Base-by-base conservation (phyloP, 2,113 vertebrate species). In the Hippocampus zosterae region DNA sequence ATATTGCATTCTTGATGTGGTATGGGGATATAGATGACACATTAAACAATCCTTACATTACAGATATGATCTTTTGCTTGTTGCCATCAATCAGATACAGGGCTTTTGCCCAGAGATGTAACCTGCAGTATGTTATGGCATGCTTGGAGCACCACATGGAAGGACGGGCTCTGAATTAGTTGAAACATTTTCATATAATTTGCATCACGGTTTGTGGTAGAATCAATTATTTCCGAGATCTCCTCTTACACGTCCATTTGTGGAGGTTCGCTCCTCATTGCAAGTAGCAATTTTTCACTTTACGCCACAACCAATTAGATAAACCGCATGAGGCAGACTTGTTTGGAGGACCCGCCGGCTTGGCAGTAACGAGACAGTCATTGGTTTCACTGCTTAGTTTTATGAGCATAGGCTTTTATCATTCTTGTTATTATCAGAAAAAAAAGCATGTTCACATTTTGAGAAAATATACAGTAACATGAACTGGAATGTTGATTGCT, bases 271-370 rank as follows among this genome's bases (percentile, higher is more conserved):
- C 52, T 81, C 59, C 77, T 71, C 74, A 75, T 89, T 86, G 94
- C 95, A 93, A 88, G 92, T 94, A 92, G 93, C 95, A 95, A 96
- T 96, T 95, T 96, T 94, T 96, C 94, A 95, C 94, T 92, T 88
- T 93, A 92, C 88, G 91, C 93, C 92, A 86, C 90, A 91, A 89
- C 93, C 94, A 95, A 95, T 96, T 96, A 94, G 94, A 95, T 96
- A 94, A 94, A 96, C 95, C 95, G 94, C 92, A 93, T 94, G 91
- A 92, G 90, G 94, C 92, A 94, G 93, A 95, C 93, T 94, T 85
- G 82, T 95, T 94, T 93, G 92, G 86, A 73, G 92, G 93, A 93
- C 90, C 92, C 92, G 91, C 94, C 93, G 91, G 93, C 93, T 91
- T 90, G 92, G 91, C 56, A 29, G 91, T 92, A 89, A 92, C 90